These are phyloP conservation scores for Drosophila gunungcola DNA, from an alignment of 1,140 invertebrate species.

Conservation along the genomic window DNA sequence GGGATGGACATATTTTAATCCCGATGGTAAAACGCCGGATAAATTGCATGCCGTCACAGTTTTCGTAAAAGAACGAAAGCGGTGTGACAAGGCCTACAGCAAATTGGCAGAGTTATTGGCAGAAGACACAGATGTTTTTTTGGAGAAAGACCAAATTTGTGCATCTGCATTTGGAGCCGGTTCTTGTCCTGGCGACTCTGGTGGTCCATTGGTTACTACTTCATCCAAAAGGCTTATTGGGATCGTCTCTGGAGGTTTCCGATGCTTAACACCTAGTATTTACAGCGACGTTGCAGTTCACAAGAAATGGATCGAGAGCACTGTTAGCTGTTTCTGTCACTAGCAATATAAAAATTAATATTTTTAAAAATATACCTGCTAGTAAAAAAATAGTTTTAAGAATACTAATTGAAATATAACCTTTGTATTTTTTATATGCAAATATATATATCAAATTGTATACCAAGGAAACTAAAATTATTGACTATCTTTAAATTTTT, in stretches of 20 bases:
- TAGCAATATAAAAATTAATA: no score
- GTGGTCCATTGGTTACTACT: neutral
- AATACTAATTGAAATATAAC: no score
- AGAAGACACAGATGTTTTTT: neutral
- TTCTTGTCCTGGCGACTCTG: neutral
- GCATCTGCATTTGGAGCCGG: neutral
- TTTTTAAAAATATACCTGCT: no score
- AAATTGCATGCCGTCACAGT: neutral
- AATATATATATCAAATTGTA: no score
- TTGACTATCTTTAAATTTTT: no score
- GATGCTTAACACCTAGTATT: neutral
- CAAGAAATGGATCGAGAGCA: neutral
- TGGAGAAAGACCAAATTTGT: neutral
- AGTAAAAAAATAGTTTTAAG: no score
- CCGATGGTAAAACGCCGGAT: neutral
- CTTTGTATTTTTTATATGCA: no score
- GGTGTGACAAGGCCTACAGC: neutral
- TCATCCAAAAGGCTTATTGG: neutral
- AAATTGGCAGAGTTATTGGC: neutral
- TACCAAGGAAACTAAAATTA: no score
- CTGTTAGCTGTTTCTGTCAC: neutral
- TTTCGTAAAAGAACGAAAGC: neutral
- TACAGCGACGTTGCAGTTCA: neutral
- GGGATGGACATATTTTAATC: neutral
- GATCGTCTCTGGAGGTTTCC: neutral